These are phyloP conservation scores for Xestia sexstrigata DNA, from an alignment of 2,888 invertebrate genomes.

Conservation along the genomic window DNA sequence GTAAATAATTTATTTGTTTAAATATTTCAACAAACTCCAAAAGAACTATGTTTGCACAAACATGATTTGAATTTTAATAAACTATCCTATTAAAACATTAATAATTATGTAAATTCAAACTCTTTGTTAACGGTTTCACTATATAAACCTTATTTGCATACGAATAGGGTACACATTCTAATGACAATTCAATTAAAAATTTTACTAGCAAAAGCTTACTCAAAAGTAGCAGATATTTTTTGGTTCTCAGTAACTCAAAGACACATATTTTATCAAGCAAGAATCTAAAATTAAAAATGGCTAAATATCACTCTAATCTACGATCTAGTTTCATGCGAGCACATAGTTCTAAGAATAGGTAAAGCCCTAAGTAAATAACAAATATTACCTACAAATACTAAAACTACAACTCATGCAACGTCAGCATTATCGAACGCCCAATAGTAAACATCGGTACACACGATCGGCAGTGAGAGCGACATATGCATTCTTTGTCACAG, in stretches of 20 bases:
- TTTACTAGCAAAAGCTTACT: not conserved
- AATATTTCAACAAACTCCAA: not conserved
- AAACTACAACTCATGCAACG: constrained; percentile 79
- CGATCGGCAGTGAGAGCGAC: constrained; percentile 72
- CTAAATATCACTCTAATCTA: no score
- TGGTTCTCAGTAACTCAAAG: not conserved
- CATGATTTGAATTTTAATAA: constrained; percentile 29
- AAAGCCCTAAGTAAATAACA: constrained; percentile 14
- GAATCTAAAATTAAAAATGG: not conserved
- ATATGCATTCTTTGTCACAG: constrained; percentile 84
- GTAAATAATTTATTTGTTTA: not conserved
- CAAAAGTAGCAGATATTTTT: not conserved
- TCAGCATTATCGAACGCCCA: constrained; percentile 80
- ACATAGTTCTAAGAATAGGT: not conserved
- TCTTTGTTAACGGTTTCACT: not conserved
- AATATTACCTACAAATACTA: constrained; percentile 41
- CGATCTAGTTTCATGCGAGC: not conserved
- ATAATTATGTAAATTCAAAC: not conserved
- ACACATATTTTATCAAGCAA: not conserved
- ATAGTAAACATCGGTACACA: constrained; percentile 75
- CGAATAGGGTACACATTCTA: constrained; percentile 11
- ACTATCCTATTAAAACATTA: not conserved
- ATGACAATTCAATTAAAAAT: not conserved
- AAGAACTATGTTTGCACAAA: not conserved
- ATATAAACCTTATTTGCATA: constrained; percentile 23